Conservation (phyloP, 2,888 invertebrate genomes). For the Ashinkailepas kermadecensis region DNA sequence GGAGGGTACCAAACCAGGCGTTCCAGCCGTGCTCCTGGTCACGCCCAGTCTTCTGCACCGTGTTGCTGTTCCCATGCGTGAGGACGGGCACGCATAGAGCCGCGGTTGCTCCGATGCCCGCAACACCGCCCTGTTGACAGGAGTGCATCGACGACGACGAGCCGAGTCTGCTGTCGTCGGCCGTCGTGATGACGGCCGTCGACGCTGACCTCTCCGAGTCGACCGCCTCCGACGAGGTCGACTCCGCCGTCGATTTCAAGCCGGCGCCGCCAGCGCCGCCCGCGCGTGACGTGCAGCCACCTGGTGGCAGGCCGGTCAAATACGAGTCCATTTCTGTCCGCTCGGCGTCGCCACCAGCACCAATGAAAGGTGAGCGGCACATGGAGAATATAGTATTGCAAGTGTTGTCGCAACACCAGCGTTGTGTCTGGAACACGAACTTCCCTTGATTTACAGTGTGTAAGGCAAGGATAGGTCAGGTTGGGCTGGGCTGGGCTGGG, state of each 20-base stretch:
- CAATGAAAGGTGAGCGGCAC: neutral
- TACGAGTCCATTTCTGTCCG: neutral
- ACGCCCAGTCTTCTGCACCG: too few relatives aligned
- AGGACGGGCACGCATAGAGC: too few relatives aligned
- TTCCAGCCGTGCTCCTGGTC: too few relatives aligned
- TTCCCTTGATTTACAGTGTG: too few relatives aligned
- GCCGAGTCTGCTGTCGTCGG: neutral
- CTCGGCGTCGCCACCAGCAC: neutral
- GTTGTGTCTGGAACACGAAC: too few relatives aligned
- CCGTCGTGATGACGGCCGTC: neutral
- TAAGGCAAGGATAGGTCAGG: too few relatives aligned
- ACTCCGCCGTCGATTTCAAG: neutral
- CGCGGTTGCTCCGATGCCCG: too few relatives aligned
- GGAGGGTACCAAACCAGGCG: too few relatives aligned
- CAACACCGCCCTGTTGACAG: neutral
- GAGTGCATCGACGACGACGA: neutral
- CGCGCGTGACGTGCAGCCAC: neutral
- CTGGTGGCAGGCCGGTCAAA: neutral
- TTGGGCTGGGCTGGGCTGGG: too few relatives aligned
- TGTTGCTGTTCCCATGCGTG: too few relatives aligned
- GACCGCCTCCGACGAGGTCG: neutral
- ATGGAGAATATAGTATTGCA: neutral
- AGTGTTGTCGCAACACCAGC: neutral
- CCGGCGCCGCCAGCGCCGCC: neutral
- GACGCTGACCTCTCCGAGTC: neutral